Base-by-base conservation (phyloP, 2,797 vertebrate species). In the Silurus aristotelis region DNA sequence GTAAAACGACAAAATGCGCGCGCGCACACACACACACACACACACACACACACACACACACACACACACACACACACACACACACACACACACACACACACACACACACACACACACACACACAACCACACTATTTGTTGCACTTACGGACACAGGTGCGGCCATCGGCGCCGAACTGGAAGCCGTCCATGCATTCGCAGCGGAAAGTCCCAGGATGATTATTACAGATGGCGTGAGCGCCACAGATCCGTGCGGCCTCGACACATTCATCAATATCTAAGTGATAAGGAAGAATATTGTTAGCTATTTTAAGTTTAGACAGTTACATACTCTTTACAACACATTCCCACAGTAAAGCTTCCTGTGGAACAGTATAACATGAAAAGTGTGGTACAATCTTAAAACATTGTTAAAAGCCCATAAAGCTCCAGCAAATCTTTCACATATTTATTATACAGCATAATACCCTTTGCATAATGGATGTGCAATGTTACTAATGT, bases 131-230 rank as follows among this genome's bases (percentile, higher is more conserved):
- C 19, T 25, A 31, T 66, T 20, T 17, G 8, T 20, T 75, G 17
- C 64, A 95, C 96, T 96, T 92, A 99, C 98, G 95, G 6, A 95
- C 89, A 43, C 98, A 99, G 2, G 94, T 95, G 13, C 22, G 90
- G 2, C 96, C 97, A 3, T 96, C 95, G 0, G 90, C 92, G 52
- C 92, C 93, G 25, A 99, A 97, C 87, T 92, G 96, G 88, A 95
- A 97, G 8, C 97, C 97, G 19, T 97, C 95, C 1, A 91, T 72
- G 79, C 98, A 99, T 89, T 98, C 97, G 0, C 98, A 99, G 88
- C 95, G 97, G 93, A 97, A 99, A 10, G 96, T 98, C 66, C 98
- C 98, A 0, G 97, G 98, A 89, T 96, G 96, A 90, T 99, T 99
- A 90, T 94, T 97, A 92, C 98, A 99, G 86, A 95, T 25, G 0